phyloP scores from a whole-genome alignment of 2,888 invertebrate genomes.

The Cylindroiulus punctatus region DNA sequence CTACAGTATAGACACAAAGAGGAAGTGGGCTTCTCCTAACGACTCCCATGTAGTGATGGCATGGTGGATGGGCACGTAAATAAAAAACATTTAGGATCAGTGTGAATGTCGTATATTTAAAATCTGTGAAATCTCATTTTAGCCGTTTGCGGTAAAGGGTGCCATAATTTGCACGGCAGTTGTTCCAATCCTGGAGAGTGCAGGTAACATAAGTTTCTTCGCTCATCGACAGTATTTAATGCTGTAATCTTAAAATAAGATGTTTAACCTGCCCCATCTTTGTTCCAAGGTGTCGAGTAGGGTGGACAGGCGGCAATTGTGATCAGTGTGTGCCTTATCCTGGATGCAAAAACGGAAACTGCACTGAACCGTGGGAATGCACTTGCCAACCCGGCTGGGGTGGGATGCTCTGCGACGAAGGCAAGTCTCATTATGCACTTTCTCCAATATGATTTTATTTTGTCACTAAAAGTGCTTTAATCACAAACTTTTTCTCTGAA shows the following conservation, averaged over 20 bases:
- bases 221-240: too few species aligned
- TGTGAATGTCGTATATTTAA: too few species aligned
- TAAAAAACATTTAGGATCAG: too few species aligned
- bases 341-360: conserved; percentile 86
- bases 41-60: too few species aligned
- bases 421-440: conserved; percentile 67
- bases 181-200: conserved; percentile 82
- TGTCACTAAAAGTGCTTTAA: not conserved
- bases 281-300: conserved; percentile 79
- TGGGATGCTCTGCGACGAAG: conserved; percentile 90
- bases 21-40: too few species aligned
- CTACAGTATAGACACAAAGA: too few species aligned
- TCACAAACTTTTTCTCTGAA: conserved; percentile 63
- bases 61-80: too few species aligned
- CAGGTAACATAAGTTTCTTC: conserved; percentile 69
- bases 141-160: conserved; percentile 87
- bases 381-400: conserved; percentile 88
- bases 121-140: conserved; percentile 57
- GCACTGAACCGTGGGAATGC: conserved; percentile 89
- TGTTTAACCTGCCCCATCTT: not conserved
- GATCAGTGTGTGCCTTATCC: conserved; percentile 80
- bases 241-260: too few species aligned
- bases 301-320: conserved; percentile 84
- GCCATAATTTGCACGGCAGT: conserved; percentile 84
- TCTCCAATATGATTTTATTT: not conserved